A percentile compares a stretch with the other conserved stretches of the same genome.
Evolutionary conservation across 2,113 vertebrate genomes (phyloP).

Genomic region (Entomyzon cyanotis): DNA sequence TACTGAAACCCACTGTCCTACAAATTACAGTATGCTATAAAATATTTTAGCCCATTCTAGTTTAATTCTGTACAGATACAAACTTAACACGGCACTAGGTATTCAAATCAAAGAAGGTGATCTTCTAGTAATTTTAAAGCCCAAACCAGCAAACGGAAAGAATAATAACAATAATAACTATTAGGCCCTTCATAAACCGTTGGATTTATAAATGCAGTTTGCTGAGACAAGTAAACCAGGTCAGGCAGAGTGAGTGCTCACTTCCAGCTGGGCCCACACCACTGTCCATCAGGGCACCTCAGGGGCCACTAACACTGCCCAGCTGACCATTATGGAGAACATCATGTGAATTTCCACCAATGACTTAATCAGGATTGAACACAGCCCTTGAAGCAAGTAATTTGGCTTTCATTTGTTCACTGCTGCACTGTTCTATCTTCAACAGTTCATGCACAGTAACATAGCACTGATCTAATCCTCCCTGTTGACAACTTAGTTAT

Average conservation of each 20-base stretch:
- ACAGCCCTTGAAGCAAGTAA: fast-evolving
- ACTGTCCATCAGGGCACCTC: background rate
- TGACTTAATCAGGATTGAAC: background rate
- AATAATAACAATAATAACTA: background rate
- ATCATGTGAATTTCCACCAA: background rate
- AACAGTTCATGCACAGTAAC: background rate
- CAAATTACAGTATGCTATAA: background rate
- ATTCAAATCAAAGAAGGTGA: background rate
- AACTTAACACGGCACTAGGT: background rate
- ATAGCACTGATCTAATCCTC: background rate
- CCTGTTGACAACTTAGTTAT: background rate
- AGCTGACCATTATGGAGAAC: background rate
- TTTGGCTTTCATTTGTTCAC: background rate
- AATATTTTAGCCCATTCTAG: background rate
- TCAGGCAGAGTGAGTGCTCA: background rate
- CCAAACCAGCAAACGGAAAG: background rate
- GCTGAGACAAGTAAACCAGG: background rate
- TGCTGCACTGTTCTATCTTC: background rate
- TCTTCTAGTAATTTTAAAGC: background rate
- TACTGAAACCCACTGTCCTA: background rate
- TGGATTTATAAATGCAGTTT: background rate
- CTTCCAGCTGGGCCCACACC: background rate
- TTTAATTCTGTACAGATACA: background rate
- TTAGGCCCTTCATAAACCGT: background rate
- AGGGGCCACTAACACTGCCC: background rate